These are phyloP conservation scores for Stigmatopora nigra DNA, from an alignment of 2,113 vertebrate species.

Conservation along the genomic window DNA sequence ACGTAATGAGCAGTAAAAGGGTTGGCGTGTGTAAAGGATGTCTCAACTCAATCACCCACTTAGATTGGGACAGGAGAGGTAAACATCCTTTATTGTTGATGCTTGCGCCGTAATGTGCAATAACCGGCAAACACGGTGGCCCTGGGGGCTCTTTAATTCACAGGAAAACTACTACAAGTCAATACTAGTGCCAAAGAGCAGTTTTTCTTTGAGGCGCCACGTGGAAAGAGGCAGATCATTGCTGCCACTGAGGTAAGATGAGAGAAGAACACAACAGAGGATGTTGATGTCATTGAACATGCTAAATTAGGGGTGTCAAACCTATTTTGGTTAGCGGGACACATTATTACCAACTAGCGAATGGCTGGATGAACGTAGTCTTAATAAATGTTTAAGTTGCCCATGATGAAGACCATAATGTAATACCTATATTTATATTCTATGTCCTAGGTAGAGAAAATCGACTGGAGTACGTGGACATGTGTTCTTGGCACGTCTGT, in stretches of 20 bases:
- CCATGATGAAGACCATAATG: background rate
- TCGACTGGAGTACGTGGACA: conserved; percentile 93
- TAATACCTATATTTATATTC: background rate
- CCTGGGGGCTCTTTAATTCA: conserved; percentile 26
- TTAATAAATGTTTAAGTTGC: background rate
- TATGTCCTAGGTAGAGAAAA: conserved; percentile 82
- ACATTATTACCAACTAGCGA: too few relatives aligned
- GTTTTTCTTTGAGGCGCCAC: conserved; percentile 95
- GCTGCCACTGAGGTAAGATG: conserved; percentile 80
- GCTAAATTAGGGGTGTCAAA: background rate
- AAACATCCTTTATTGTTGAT: conserved; percentile 28
- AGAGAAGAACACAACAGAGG: conserved; percentile 20
- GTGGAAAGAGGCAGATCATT: conserved; percentile 90
- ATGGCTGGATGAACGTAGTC: background rate
- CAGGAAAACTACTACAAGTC: conserved; percentile 94
- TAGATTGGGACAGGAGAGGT: conserved; percentile 96
- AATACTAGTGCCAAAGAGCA: conserved; percentile 97
- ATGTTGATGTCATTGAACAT: background rate
- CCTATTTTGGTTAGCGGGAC: too few relatives aligned
- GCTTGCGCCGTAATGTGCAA: background rate
- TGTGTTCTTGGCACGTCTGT: conserved; percentile 88
- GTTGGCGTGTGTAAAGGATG: conserved; percentile 94
- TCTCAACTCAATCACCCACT: conserved; percentile 87
- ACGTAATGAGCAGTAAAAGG: conserved; percentile 92
- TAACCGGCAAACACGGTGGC: background rate